Evolutionary conservation across 2,797 vertebrate genomes (phyloP).

Genomic region (Bradypodion ventrale): DNA sequence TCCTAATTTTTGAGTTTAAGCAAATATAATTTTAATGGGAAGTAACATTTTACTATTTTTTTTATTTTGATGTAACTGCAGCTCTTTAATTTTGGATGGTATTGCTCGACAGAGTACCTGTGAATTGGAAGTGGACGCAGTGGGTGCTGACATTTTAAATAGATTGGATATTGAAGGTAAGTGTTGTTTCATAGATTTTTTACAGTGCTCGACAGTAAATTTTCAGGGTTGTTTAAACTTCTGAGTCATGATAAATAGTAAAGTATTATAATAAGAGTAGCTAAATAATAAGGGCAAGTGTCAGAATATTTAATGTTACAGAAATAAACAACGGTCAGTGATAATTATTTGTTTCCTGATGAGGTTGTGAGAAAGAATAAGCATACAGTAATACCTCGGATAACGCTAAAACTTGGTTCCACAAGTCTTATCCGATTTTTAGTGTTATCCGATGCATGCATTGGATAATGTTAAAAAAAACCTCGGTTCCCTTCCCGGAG

Average conservation of each 20-base stretch:
- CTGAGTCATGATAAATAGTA: background rate
- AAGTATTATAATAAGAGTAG: background rate
- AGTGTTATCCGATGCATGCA: too few relatives aligned
- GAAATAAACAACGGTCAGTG: too few relatives aligned
- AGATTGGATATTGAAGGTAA: conserved; percentile 95
- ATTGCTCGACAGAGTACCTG: conserved; percentile 92
- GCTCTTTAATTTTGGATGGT: conserved; percentile 89
- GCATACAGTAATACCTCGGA: too few relatives aligned
- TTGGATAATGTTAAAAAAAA: too few relatives aligned
- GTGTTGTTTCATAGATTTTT: conserved; percentile 21
- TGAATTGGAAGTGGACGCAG: conserved; percentile 96
- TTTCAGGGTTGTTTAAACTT: background rate
- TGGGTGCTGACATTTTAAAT: conserved; percentile 95
- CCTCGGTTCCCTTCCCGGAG: too few relatives aligned
- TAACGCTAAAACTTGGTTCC: too few relatives aligned
- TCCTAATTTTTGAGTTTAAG: background rate
- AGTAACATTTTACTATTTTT: conserved; percentile 36
- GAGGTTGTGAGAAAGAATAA: too few relatives aligned
- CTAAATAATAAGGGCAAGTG: background rate
- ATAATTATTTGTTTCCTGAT: too few relatives aligned
- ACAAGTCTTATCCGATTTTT: too few relatives aligned
- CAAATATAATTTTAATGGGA: conserved; percentile 23
- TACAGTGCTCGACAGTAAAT: conserved; percentile 5
- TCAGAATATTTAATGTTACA: background rate
- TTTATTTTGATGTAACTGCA: conserved; percentile 71